Conservation (phyloP, 2,888 invertebrate genomes). For the Sarcophaga subvicina region DNA sequence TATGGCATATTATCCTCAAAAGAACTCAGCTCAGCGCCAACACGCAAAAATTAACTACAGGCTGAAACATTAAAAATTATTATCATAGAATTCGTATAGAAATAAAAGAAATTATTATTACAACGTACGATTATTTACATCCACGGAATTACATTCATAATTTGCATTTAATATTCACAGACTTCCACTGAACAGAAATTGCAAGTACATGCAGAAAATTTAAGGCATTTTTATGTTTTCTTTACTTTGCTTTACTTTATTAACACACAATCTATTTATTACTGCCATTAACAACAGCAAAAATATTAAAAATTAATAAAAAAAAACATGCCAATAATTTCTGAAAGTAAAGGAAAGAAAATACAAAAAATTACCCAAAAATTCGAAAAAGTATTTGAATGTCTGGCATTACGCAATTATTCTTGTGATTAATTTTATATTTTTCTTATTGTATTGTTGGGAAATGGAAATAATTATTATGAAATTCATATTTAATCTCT, state of each 20-base stretch:
- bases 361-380: not conserved
- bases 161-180: not conserved
- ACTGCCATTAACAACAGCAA: not conserved
- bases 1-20: too few relatives aligned
- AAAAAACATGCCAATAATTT: not conserved
- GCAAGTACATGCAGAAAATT: not conserved
- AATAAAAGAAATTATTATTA: not conserved
- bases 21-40: too few relatives aligned
- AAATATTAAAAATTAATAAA: not conserved
- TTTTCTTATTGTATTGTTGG: conserved; percentile 32
- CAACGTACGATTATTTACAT: not conserved
- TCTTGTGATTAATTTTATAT: conserved; percentile 33
- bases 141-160: not conserved
- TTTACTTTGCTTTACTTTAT: not conserved
- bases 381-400: not conserved
- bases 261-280: not conserved
- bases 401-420: conserved; percentile 11
- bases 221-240: not conserved
- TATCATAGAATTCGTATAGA: too few relatives aligned
- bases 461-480: conserved; percentile 39
- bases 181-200: not conserved
- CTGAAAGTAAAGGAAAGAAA: not conserved
- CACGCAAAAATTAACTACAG: too few relatives aligned
- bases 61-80: too few relatives aligned
- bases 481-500: conserved; percentile 49